These are phyloP conservation scores for Brevimyrus niger DNA, from an alignment of 2,113 vertebrate species.

Conservation along the genomic window DNA sequence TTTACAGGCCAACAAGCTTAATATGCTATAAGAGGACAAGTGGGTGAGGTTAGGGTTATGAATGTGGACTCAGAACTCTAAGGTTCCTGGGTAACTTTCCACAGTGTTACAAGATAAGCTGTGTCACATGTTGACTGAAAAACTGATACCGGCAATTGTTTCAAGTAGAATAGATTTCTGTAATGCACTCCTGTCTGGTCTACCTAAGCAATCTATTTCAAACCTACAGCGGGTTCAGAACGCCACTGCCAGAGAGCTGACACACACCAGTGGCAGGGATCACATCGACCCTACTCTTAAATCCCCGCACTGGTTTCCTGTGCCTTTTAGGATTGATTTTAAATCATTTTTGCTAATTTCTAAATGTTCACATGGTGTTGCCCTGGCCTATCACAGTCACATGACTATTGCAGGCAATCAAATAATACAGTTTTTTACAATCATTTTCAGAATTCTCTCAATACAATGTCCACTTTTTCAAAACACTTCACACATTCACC, in stretches of 20 bases:
- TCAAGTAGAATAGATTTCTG: neutral
- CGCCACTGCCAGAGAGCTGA: neutral
- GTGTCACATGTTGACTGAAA: neutral
- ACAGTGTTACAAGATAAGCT: neutral
- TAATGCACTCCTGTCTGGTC: neutral
- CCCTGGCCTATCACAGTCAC: too few species aligned
- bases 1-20: neutral
- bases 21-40: neutral
- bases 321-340: neutral
- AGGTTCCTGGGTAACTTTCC: neutral
- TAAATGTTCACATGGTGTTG: neutral
- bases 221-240: neutral
- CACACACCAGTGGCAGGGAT: neutral
- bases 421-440: neutral
- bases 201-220: neutral
- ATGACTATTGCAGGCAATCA: neutral
- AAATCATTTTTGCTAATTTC: neutral
- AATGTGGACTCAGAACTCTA: neutral
- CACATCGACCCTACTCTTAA: neutral
- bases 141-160: neutral
- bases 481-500: too few species aligned
- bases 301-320: neutral
- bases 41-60: neutral
- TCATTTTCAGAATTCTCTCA: too few species aligned
- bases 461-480: too few species aligned